phyloP scores from a whole-genome alignment of 2,113 vertebrate species.

The Callocephalon fimbriatum region DNA sequence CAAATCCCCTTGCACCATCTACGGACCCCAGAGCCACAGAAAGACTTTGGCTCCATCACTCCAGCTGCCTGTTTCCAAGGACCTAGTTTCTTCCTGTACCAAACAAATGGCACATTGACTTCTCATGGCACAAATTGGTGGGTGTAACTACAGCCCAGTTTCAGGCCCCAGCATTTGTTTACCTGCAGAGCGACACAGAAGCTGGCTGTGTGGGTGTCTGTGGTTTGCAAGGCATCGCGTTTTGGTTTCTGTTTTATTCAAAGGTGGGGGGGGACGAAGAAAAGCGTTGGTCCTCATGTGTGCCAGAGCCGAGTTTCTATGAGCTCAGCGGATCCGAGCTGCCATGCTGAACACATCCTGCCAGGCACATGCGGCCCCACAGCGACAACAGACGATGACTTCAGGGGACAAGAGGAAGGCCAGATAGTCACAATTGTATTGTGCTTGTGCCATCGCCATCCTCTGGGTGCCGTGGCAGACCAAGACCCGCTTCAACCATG shows the following conservation, averaged over 20 bases:
- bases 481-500: fast-evolving
- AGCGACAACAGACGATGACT: fast-evolving
- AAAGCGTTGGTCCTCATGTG: not conserved
- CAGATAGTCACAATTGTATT: fast-evolving
- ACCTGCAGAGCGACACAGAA: slow-evolving; percentile 36
- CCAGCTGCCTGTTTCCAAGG: not conserved
- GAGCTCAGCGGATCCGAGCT: slow-evolving; percentile 39
- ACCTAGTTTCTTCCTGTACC: slow-evolving; percentile 53
- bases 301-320: not conserved
- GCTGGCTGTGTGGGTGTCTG: slow-evolving; percentile 9
- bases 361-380: not conserved
- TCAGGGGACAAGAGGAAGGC: not conserved
- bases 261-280: not conserved
- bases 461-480: fast-evolving
- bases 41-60: not conserved
- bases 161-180: not conserved
- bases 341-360: slow-evolving; percentile 7
- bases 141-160: slow-evolving; percentile 63
- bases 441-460: fast-evolving
- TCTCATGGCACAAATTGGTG: slow-evolving; percentile 47
- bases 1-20: not conserved
- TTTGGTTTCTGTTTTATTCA: slow-evolving; percentile 33
- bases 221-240: not conserved
- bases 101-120: not conserved
- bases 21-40: not conserved